phyloP scores from a whole-genome alignment of 2,113 vertebrate species.

The Nicator chloris region DNA sequence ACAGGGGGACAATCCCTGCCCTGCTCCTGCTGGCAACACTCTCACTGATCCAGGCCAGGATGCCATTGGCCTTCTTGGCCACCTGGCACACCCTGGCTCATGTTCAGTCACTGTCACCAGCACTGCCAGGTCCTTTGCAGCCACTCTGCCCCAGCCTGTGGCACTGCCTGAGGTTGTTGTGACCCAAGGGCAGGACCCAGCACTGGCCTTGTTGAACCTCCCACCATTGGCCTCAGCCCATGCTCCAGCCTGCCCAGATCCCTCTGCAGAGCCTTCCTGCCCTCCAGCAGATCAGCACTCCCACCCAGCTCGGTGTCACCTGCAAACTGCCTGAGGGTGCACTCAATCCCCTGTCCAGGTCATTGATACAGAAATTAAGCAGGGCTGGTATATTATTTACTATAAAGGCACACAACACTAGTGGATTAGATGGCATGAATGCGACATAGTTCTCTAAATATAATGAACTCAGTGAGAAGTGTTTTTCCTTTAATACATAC shows the following conservation, averaged over 20 bases:
- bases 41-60: neutral
- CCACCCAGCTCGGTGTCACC: neutral
- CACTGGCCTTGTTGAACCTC: neutral
- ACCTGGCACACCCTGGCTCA: neutral
- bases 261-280: neutral
- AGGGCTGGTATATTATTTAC: neutral
- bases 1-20: neutral
- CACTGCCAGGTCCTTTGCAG: neutral
- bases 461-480: neutral
- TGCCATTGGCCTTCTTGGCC: neutral
- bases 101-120: neutral
- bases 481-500: neutral
- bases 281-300: neutral
- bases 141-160: neutral
- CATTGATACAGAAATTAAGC: neutral
- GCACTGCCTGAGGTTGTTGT: accelerated
- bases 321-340: accelerated
- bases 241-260: neutral
- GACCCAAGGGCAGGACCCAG: accelerated
- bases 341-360: accelerated
- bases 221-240: accelerated
- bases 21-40: neutral
- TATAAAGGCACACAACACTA: neutral
- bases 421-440: neutral
- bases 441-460: neutral